These are phyloP conservation scores for Mola mola DNA, from an alignment of 2,113 vertebrate species.

Conservation along the genomic window DNA sequence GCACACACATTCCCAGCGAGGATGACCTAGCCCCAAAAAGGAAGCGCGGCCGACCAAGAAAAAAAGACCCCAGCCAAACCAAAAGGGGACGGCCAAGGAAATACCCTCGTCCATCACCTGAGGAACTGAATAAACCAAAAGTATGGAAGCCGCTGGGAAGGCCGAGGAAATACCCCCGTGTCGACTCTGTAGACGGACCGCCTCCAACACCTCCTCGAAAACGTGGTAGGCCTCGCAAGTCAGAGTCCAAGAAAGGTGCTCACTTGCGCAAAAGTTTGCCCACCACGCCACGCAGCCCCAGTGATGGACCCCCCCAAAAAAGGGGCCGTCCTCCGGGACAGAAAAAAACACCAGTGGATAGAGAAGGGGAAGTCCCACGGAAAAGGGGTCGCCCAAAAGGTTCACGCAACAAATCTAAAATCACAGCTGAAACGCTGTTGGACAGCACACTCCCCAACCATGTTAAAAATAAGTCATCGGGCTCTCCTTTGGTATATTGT, in stretches of 20 bases:
- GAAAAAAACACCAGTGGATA: constrained; percentile 11
- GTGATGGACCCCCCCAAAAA: constrained; percentile 42
- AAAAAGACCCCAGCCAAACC: constrained; percentile 18
- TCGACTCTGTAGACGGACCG: constrained; percentile 42
- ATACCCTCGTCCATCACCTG: constrained; percentile 47
- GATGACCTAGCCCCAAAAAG: not conserved
- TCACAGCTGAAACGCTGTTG: not conserved
- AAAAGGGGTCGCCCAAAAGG: constrained; percentile 70
- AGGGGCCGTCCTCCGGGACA: constrained; percentile 53
- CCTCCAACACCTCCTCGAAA: constrained; percentile 11
- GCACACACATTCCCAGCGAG: constrained; percentile 23
- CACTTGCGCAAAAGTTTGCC: constrained; percentile 56
- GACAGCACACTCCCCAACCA: not conserved
- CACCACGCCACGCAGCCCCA: not conserved
- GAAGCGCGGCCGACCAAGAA: constrained; percentile 48
- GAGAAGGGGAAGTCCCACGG: not conserved
- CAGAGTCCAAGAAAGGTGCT: constrained; percentile 58
- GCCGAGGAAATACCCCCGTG: constrained; percentile 73
- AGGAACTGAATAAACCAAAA: constrained; percentile 64
- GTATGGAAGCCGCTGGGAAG: constrained; percentile 79
- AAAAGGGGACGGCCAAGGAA: constrained; percentile 75
- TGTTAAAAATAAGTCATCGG: not conserved
- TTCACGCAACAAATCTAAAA: constrained; percentile 49
- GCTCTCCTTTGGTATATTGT: not conserved
- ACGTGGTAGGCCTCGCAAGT: constrained; percentile 74